Conservation (phyloP, 2,888 invertebrate species). For the Cosmorhoe ocellata region DNA sequence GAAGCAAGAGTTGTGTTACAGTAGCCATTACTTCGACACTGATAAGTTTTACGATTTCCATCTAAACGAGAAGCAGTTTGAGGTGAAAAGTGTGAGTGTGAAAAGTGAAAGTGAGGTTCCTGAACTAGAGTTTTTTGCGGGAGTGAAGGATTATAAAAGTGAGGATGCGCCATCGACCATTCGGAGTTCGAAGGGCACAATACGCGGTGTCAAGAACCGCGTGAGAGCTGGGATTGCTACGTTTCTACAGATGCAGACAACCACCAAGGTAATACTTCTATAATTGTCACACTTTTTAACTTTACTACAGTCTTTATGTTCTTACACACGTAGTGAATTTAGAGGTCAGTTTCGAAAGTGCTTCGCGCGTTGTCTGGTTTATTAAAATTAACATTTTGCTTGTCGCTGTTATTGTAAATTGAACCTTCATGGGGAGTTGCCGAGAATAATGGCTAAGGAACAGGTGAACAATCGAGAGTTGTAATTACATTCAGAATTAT, state of each 20-base stretch:
- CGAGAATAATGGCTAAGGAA: constrained; percentile 51
- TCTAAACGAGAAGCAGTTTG: constrained; percentile 87
- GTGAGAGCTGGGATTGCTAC: constrained; percentile 97
- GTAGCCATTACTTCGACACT: constrained; percentile 85
- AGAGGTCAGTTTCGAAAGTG: constrained; percentile 78
- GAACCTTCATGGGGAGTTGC: constrained; percentile 61
- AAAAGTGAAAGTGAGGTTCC: constrained; percentile 71
- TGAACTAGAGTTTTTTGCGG: constrained; percentile 89
- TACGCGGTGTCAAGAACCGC: constrained; percentile 96
- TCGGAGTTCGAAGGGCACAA: constrained; percentile 94
- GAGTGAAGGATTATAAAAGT: constrained; percentile 87
- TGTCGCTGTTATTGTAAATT: constrained; percentile 49
- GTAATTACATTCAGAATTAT: constrained; percentile 65
- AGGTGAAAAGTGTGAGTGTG: constrained; percentile 74
- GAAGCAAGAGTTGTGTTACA: constrained; percentile 73
- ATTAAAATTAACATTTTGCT: constrained; percentile 54
- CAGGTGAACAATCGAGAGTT: constrained; percentile 58
- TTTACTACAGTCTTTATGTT: constrained; percentile 47
- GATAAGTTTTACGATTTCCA: constrained; percentile 93
- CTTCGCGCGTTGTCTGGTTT: constrained; percentile 54
- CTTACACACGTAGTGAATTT: constrained; percentile 71
- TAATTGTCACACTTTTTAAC: constrained; percentile 50
- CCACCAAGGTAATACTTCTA: constrained; percentile 86
- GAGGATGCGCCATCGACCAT: constrained; percentile 89
- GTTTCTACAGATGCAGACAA: constrained; percentile 92